These are phyloP conservation scores for Dryobates pubescens DNA, from an alignment of 2,797 vertebrate species.

Conservation along the genomic window DNA sequence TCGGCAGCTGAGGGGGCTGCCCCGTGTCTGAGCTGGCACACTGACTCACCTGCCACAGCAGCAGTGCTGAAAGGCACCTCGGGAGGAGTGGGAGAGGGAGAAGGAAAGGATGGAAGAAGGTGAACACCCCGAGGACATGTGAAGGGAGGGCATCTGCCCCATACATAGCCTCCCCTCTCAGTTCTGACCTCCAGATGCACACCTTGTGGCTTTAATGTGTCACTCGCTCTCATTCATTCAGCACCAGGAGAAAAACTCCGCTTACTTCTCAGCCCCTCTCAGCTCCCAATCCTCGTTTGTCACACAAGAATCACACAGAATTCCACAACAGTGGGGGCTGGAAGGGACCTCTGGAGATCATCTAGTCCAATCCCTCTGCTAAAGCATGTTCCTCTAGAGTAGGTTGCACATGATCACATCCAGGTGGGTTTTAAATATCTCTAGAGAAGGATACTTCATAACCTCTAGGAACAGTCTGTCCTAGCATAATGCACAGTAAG, in stretches of 20 bases:
- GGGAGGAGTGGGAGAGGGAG: background rate
- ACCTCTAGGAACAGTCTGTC: too few relatives aligned
- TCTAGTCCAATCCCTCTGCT: too few relatives aligned
- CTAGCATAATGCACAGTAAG: background rate
- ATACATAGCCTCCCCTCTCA: too few relatives aligned
- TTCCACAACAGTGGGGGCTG: too few relatives aligned
- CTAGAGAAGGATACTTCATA: too few relatives aligned
- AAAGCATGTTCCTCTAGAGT: too few relatives aligned
- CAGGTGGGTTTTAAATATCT: too few relatives aligned
- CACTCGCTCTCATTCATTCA: background rate
- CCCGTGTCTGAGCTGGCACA: conserved; percentile 59
- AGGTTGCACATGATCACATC: too few relatives aligned
- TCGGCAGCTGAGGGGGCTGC: conserved; percentile 72
- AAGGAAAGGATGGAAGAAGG: background rate
- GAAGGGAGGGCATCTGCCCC: background rate
- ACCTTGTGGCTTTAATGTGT: fast-evolving
- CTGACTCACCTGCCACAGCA: conserved; percentile 72
- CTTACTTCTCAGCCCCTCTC: background rate
- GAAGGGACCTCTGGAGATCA: too few relatives aligned
- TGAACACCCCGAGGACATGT: fast-evolving
- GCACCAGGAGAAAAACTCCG: background rate
- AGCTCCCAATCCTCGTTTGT: fast-evolving
- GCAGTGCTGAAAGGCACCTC: conserved; percentile 23
- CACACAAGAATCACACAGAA: too few relatives aligned
- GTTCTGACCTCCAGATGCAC: background rate